These are phyloP conservation scores for Chrysochloris asiatica DNA, from an alignment of 2,113 vertebrate species.

Conservation along the genomic window DNA sequence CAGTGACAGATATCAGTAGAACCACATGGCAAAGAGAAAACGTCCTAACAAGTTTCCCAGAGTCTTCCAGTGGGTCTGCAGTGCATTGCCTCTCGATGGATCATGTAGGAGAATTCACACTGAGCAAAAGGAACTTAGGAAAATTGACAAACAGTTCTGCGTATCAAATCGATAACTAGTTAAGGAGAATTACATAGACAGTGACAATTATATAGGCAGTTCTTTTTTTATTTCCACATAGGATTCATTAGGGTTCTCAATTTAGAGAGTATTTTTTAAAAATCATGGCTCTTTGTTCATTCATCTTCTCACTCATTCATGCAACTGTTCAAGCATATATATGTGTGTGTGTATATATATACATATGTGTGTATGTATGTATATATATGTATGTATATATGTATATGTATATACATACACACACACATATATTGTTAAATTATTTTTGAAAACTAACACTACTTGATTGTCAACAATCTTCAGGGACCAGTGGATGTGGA, in stretches of 20 bases:
- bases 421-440: too few relatives aligned
- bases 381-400: too few relatives aligned
- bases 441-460: too few relatives aligned
- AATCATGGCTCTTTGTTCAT: not conserved
- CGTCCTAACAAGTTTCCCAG: rapidly evolving
- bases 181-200: not conserved
- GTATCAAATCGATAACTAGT: not conserved
- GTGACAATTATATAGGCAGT: not conserved
- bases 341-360: too few relatives aligned
- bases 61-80: not conserved
- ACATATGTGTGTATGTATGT: too few relatives aligned
- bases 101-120: not conserved
- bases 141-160: not conserved
- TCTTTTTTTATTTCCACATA: not conserved
- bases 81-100: rapidly evolving
- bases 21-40: not conserved
- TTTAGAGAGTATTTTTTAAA: not conserved
- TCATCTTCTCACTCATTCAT: not conserved
- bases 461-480: too few relatives aligned
- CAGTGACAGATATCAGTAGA: not conserved
- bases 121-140: not conserved
- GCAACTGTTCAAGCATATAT: not conserved
- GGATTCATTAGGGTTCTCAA: not conserved
- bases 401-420: too few relatives aligned
- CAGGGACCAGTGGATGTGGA: too few relatives aligned